Conservation (phyloP, 2,797 vertebrate genomes). For the Pseudomugil tenellus region DNA sequence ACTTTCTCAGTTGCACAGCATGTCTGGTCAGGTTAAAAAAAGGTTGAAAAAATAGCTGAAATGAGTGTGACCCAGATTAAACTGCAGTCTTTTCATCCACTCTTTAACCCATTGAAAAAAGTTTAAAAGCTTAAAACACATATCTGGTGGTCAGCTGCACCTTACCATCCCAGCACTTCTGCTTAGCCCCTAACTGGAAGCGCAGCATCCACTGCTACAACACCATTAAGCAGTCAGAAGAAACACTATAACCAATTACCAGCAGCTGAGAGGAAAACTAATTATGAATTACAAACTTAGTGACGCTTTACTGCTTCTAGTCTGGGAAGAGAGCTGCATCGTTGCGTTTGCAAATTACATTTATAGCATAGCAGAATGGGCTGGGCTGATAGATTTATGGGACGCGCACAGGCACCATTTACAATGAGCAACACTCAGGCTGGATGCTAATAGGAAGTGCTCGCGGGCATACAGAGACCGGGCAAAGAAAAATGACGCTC, state of each 20-base stretch:
- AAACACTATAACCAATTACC: conserved; percentile 69
- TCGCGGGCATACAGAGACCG: conserved; percentile 46
- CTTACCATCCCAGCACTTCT: conserved; percentile 7
- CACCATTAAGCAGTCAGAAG: conserved; percentile 63
- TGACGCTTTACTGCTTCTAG: conserved; percentile 62
- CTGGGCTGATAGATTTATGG: conserved; percentile 69
- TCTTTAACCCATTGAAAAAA: background rate
- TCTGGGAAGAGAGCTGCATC: conserved; percentile 59
- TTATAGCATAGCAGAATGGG: conserved; percentile 54
- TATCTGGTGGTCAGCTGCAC: conserved; percentile 8
- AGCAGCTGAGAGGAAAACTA: conserved; percentile 65
- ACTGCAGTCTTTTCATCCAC: no score
- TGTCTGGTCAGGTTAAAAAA: background rate
- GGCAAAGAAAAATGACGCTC: conserved; percentile 62
- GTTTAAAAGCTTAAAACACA: background rate
- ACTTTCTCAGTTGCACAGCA: no score
- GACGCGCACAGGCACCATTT: conserved; percentile 44
- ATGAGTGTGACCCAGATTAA: background rate
- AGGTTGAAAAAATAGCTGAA: background rate
- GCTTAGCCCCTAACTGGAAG: conserved; percentile 13
- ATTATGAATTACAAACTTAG: conserved; percentile 78
- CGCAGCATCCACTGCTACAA: conserved; percentile 17
- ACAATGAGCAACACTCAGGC: conserved; percentile 60
- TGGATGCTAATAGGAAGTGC: conserved; percentile 68
- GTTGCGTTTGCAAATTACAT: conserved; percentile 74